A percentile compares a stretch with the other conserved stretches of the same genome.
phyloP scores from a whole-genome alignment of 2,113 vertebrate genomes.

The Formicarius rufipectus region DNA sequence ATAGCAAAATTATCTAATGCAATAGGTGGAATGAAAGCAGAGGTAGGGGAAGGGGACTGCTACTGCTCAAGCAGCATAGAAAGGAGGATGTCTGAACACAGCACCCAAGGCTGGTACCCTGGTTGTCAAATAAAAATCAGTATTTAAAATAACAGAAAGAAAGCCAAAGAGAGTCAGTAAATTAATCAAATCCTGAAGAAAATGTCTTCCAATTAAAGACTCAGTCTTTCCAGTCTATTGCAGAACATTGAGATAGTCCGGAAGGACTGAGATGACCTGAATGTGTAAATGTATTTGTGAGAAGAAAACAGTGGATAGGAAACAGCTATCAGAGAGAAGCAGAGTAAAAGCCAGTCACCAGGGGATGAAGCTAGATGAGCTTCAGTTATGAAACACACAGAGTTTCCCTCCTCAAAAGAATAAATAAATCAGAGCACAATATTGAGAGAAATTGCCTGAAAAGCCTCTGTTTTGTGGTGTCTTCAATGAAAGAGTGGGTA shows the following conservation, averaged over 20 bases:
- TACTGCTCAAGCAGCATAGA: neutral
- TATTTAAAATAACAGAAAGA: neutral
- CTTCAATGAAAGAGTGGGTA: neutral
- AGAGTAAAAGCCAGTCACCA: neutral
- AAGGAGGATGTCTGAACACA: neutral
- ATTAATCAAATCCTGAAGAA: neutral
- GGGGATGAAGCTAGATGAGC: neutral
- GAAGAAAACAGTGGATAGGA: neutral
- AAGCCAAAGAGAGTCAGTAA: neutral
- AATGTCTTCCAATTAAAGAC: neutral
- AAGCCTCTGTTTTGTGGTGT: neutral
- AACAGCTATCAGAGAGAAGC: neutral
- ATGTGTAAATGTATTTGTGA: fast-evolving
- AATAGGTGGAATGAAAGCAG: neutral
- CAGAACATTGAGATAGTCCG: neutral
- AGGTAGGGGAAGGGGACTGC: neutral
- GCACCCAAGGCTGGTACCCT: neutral
- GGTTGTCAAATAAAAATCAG: neutral
- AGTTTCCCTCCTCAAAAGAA: neutral
- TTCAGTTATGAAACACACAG: neutral
- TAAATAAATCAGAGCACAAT: neutral
- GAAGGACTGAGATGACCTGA: neutral
- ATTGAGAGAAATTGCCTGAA: neutral
- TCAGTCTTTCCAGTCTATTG: neutral
- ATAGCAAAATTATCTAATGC: neutral